Percentiles rank a stretch among this genome's conserved stretches.
Evolutionary conservation across 2,888 invertebrate genomes (phyloP).

Genomic region (Tipula lateralis): DNA sequence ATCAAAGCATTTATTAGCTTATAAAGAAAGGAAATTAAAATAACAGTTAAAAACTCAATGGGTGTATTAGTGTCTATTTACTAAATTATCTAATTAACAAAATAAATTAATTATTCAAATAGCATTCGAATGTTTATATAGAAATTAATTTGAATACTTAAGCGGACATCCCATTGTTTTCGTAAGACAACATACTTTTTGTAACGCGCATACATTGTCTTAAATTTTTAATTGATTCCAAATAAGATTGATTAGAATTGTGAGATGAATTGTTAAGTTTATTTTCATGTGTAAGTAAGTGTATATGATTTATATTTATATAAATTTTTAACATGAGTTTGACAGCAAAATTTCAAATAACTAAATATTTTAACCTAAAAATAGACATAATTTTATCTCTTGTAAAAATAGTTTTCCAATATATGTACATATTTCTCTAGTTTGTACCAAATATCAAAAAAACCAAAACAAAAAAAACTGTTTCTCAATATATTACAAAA

Average conservation of each 20-base stretch:
- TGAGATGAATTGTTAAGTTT: constrained; percentile 15
- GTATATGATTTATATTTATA: not conserved
- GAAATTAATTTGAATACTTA: not conserved
- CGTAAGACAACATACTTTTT: not conserved
- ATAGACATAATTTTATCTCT: not conserved
- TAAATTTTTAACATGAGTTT: not conserved
- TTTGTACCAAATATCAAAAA: not conserved
- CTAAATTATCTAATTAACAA: not conserved
- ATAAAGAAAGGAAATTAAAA: not conserved
- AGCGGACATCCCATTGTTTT: constrained; percentile 16
- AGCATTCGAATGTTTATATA: not conserved
- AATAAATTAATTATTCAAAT: not conserved
- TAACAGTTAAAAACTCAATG: constrained; percentile 9
- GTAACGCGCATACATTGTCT: not conserved
- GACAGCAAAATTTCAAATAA: not conserved
- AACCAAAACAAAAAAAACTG: not conserved
- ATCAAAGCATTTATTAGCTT: not conserved
- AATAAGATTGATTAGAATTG: not conserved
- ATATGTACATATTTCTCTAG: not conserved
- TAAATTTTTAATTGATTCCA: not conserved
- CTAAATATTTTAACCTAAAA: not conserved
- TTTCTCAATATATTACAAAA: not conserved
- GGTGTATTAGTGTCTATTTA: not conserved
- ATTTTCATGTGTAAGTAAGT: not conserved
- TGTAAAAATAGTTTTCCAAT: constrained; percentile 11